These are phyloP conservation scores for Prinia subflava DNA, from an alignment of 2,113 vertebrate genomes.

Conservation along the genomic window DNA sequence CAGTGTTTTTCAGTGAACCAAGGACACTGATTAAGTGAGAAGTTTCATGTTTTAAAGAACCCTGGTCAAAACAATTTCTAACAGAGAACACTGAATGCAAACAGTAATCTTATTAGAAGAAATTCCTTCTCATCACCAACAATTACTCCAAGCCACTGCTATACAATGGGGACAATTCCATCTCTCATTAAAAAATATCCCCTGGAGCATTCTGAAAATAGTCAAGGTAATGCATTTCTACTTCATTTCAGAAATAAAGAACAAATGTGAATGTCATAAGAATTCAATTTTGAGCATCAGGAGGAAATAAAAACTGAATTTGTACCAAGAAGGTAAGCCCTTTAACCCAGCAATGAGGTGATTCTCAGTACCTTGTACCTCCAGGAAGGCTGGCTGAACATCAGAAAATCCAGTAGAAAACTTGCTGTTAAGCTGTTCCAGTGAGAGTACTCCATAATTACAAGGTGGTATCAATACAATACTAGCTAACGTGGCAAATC, in stretches of 20 bases:
- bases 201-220: neutral
- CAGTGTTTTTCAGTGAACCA: neutral
- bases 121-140: neutral
- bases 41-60: neutral
- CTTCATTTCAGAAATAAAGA: neutral
- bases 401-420: neutral
- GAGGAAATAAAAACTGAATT: neutral
- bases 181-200: neutral
- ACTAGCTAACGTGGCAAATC: neutral
- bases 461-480: neutral
- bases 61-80: neutral
- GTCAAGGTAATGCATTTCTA: neutral
- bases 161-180: neutral
- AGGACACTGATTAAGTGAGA: neutral
- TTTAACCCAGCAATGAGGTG: neutral
- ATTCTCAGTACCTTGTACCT: neutral
- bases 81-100: neutral
- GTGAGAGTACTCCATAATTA: neutral
- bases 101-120: neutral
- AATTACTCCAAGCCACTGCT: neutral
- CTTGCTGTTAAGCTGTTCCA: neutral
- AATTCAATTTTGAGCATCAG: neutral
- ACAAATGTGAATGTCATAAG: neutral
- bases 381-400: neutral
- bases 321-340: neutral